Conservation (phyloP, 2,113 vertebrate species). For the Camelus bactrianus region DNA sequence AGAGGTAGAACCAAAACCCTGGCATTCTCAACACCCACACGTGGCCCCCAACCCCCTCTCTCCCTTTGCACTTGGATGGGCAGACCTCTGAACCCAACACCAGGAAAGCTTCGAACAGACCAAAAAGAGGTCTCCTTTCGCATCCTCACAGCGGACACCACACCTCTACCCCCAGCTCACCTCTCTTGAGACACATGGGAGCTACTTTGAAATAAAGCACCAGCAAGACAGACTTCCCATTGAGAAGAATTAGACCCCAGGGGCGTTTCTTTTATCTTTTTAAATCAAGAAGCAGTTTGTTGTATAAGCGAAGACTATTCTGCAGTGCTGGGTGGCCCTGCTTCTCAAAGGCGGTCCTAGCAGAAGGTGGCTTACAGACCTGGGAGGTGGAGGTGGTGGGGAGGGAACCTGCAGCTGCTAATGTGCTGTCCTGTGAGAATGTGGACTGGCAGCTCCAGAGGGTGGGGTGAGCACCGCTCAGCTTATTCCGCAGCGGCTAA, state of each 20-base stretch:
- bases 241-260: neutral
- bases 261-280: neutral
- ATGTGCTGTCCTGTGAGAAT: slow-evolving; percentile 21
- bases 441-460: neutral
- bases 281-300: neutral
- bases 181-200: neutral
- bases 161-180: too few relatives aligned
- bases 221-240: neutral
- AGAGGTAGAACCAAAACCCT: neutral
- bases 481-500: neutral
- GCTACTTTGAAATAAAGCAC: neutral
- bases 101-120: neutral
- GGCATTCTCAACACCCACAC: accelerated
- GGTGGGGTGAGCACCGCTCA: neutral
- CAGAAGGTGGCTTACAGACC: neutral
- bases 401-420: neutral
- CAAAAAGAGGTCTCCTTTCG: neutral
- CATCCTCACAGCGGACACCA: neutral
- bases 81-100: neutral
- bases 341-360: neutral
- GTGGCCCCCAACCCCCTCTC: neutral
- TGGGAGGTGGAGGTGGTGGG: neutral
- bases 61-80: neutral
- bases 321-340: neutral
- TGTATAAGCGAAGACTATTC: neutral